Conservation (phyloP, 2,113 vertebrate species). For the Diadophis punctatus region DNA sequence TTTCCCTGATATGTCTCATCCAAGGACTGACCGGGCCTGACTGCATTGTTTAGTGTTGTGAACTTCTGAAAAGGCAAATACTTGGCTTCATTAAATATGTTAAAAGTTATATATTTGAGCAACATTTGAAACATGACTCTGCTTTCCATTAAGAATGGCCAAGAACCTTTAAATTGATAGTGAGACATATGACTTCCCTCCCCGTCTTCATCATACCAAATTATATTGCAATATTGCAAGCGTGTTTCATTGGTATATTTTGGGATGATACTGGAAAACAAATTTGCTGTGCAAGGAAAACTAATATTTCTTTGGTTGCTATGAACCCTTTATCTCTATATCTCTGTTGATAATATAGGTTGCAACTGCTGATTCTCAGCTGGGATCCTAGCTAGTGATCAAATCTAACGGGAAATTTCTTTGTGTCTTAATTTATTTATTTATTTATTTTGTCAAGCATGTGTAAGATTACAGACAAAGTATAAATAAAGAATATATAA, state of each 20-base stretch:
- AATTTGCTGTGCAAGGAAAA: background rate
- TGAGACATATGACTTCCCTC: background rate
- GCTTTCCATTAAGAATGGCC: background rate
- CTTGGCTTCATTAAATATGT: background rate
- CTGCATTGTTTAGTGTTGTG: background rate
- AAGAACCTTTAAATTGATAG: background rate
- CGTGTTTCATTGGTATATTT: background rate
- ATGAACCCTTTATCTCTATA: background rate
- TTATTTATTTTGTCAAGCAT: too few relatives aligned
- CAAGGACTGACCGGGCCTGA: background rate
- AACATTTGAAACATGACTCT: background rate
- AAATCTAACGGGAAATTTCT: background rate
- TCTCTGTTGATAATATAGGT: background rate
- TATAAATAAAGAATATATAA: too few relatives aligned
- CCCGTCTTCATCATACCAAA: too few relatives aligned
- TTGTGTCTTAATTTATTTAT: too few relatives aligned
- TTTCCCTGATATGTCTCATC: background rate
- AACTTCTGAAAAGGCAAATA: background rate
- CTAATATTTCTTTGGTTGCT: background rate
- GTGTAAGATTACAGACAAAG: too few relatives aligned
- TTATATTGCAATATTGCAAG: background rate
- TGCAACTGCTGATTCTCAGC: background rate
- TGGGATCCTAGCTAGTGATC: background rate
- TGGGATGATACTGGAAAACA: background rate
- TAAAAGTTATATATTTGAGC: background rate